Evolutionary conservation across 2,888 invertebrate genomes (phyloP).

Genomic region (Caprella mutica): DNA sequence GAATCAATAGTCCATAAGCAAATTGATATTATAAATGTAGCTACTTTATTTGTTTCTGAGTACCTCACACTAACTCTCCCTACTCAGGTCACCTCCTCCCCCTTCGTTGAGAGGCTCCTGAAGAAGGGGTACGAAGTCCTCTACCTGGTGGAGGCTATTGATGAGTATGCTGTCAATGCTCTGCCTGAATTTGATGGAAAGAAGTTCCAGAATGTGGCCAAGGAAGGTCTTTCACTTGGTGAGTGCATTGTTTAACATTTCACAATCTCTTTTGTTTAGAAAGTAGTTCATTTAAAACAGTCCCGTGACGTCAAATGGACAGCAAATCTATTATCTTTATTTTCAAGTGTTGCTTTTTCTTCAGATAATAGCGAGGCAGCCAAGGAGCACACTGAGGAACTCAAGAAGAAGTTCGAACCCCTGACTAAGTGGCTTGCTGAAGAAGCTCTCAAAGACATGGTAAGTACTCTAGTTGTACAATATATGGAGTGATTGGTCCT

Average conservation of each 20-base stretch:
- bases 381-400: constrained; percentile 63
- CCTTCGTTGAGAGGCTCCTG: constrained; percentile 87
- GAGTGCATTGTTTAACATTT: no score
- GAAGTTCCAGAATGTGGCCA: constrained; percentile 99
- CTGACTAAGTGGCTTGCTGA: constrained; percentile 81
- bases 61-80: no score
- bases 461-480: no score
- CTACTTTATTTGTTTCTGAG: no score
- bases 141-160: constrained; percentile 89
- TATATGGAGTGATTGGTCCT: no score
- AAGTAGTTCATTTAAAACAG: no score
- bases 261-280: no score
- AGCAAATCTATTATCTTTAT: no score
- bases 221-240: constrained; percentile 84
- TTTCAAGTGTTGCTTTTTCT: no score
- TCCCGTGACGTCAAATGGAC: no score
- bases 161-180: constrained; percentile 92
- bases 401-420: constrained; percentile 72
- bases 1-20: no score
- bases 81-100: constrained; percentile 70
- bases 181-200: constrained; percentile 96
- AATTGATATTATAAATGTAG: no score
- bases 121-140: constrained; percentile 91
- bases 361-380: constrained; percentile 48
- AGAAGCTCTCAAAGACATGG: constrained; percentile 61